Base-by-base conservation (phyloP, 1,140 invertebrate genomes). In the Melipona quadrifasciata region DNA sequence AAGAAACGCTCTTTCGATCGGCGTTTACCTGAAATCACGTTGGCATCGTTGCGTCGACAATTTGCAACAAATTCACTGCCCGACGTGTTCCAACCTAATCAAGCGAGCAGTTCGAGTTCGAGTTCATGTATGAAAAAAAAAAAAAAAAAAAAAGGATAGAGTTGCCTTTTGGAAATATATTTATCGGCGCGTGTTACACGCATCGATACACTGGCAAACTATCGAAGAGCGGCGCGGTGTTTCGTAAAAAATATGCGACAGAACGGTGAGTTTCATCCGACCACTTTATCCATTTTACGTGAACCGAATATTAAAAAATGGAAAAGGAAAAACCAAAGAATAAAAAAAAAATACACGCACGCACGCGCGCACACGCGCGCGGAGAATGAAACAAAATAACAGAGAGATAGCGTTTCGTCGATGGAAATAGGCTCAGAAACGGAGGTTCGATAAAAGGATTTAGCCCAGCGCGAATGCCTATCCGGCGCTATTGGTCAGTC, bases 211-310 rank as follows among this genome's bases (percentile, higher is more conserved):
- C 57, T 51, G 10, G 21, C 70, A 12, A 24, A 27, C 19, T 65
- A 57, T 57, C 31, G 27, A 51, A 34, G 27, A 55, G 24, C 31
- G 21, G 14, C 4, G 21, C 27, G 47, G 17, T 17, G 14, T 65
- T 47, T 61, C 24, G 27, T 34, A 53, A 34, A 80, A 24, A 70
- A 53, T 68, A 71, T n/a, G 17, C 34, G 39, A 61, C 78, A 11
- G 58, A 71, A 61, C 53, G 24, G 57, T 75, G 61, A 47, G 67
- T 55, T 76, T 39, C 27, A 53, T 61, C 39, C 64, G n/a, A 81
- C 57, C 79, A n/a, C 24, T 76, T 75, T 82, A 57, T 82, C 19
- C 61, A 27, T 76, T 75, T 55, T 39, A 16, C 61, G 11, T 27
- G 24, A 3, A 5, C n/a, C 10, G 27, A 75, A 67, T 82, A 73